These are phyloP conservation scores for Desmodus rotundus DNA, from an alignment of 2,113 vertebrate genomes.

Conservation along the genomic window DNA sequence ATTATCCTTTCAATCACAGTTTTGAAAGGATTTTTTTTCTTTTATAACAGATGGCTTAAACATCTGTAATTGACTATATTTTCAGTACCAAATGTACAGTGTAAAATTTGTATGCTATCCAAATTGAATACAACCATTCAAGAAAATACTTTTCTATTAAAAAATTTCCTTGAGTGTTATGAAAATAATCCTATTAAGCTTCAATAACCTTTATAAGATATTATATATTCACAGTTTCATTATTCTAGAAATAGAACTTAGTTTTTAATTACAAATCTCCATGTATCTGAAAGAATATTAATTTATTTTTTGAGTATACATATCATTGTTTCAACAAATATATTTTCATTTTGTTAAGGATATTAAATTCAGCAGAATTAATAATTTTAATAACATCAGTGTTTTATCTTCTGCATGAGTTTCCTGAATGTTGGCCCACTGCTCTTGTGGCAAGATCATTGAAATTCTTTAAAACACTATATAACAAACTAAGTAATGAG, in stretches of 20 bases:
- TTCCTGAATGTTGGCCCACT: background rate
- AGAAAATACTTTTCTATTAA: background rate
- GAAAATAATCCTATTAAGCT: background rate
- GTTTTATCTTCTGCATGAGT: background rate
- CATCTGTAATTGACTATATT: constrained; percentile 42
- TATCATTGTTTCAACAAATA: background rate
- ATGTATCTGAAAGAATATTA: background rate
- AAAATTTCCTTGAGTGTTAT: background rate
- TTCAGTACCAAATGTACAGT: background rate
- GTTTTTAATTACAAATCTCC: background rate
- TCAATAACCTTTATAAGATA: background rate
- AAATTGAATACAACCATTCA: background rate
- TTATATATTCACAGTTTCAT: background rate
- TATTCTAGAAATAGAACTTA: background rate
- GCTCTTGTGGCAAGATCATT: background rate
- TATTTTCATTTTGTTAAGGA: background rate
- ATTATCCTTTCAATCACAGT: constrained; percentile 62
- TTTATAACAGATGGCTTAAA: constrained; percentile 41
- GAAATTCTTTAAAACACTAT: background rate
- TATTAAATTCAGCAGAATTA: background rate
- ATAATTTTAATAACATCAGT: background rate
- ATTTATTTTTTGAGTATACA: background rate
- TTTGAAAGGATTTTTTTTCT: constrained; percentile 38
- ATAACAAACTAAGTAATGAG: background rate
- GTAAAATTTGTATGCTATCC: background rate